A percentile compares a stretch with the other conserved stretches of the same genome.
Evolutionary conservation across 23 tunicate species (phyloP).

Genomic region (Botrylloides violaceus): DNA sequence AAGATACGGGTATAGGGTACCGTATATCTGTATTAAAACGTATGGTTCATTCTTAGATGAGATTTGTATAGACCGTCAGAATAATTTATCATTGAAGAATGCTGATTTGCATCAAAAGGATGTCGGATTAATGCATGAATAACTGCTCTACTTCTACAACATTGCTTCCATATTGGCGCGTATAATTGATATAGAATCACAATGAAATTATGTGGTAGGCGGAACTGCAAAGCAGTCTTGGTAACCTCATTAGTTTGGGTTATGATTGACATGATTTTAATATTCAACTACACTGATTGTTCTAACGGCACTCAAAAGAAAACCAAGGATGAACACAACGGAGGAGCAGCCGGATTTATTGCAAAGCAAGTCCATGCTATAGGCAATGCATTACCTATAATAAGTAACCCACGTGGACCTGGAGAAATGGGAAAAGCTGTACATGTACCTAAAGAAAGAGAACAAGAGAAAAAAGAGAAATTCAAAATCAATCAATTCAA

Average conservation of each 20-base stretch:
- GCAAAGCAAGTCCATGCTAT: constrained; percentile 68
- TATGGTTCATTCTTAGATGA: no score
- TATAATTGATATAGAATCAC: background rate
- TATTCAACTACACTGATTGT: constrained; percentile 45
- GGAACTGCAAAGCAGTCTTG: constrained; percentile 13
- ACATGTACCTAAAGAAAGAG: constrained; percentile 67
- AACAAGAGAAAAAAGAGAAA: constrained; percentile 77
- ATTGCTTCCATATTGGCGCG: no score
- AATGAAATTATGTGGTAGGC: constrained; percentile 19
- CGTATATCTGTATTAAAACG: no score
- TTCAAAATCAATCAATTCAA: constrained; percentile 95
- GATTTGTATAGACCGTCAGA: no score
- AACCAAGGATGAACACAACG: background rate
- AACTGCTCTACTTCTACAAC: no score
- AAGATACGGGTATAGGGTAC: no score
- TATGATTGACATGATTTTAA: constrained; percentile 51
- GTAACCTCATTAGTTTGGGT: constrained; percentile 32
- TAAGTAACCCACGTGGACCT: constrained; percentile 67
- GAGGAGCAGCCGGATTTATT: constrained; percentile 37
- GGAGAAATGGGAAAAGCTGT: constrained; percentile 99
- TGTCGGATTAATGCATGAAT: no score
- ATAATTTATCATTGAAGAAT: no score
- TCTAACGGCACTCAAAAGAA: constrained; percentile 39
- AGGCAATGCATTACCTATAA: constrained; percentile 36
- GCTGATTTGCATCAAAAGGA: no score